phyloP scores from a whole-genome alignment of 2,113 vertebrate species.

The Aythya baeri region DNA sequence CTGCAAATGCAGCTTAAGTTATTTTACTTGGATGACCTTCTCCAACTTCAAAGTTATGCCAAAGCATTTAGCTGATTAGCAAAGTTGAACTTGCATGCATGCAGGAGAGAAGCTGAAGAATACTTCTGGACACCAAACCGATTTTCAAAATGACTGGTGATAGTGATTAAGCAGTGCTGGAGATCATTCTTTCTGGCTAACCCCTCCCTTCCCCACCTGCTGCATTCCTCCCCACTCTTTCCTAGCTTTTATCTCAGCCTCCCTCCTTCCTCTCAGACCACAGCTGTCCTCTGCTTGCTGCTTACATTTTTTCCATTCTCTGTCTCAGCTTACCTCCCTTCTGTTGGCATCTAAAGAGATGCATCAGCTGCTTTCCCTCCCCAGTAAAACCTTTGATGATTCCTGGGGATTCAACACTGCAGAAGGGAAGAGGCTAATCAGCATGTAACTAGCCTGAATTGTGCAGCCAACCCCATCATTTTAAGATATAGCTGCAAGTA shows the following conservation, averaged over 20 bases:
- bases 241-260: constrained; percentile 14
- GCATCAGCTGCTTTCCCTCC: not conserved
- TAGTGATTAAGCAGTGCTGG: not conserved
- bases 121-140: not conserved
- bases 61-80: not conserved
- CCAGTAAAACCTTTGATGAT: not conserved
- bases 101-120: not conserved
- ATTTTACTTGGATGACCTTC: not conserved
- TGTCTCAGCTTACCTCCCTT: not conserved
- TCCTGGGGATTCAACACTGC: not conserved
- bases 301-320: not conserved
- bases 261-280: not conserved
- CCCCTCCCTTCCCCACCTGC: not conserved
- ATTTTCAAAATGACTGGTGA: not conserved
- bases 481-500: not conserved
- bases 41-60: not conserved
- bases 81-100: not conserved
- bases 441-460: not conserved
- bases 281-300: not conserved
- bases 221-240: not conserved
- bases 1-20: not conserved
- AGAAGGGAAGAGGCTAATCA: not conserved
- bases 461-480: not conserved
- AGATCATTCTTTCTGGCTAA: not conserved
- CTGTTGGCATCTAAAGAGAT: not conserved